Evolutionary conservation across 2,797 vertebrate genomes (phyloP), one percentile per base, ranked within the genome.

Genomic region (Anabacerthia variegaticeps): DNA sequence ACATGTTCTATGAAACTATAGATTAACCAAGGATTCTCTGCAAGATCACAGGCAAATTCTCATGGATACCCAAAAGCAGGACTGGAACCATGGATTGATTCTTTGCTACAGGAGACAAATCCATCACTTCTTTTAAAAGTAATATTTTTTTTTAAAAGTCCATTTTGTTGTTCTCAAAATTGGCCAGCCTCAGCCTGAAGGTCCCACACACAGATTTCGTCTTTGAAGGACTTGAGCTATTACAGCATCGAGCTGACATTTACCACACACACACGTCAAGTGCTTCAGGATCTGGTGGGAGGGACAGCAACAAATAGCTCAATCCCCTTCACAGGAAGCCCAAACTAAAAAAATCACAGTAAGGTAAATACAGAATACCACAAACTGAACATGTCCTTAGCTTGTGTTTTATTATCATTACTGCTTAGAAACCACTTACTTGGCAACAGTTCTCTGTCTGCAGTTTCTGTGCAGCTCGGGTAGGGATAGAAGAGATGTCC

Each of bases 401-500:
- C 91, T 65, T 55, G 27, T 93, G 88, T 93, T 95, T 96, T 92
- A 94, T 96, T 94, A 79, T 91, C 84, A 68, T 59, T 56, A 89
- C 93, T 80, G 97, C 65, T 95, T 51, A 67, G 84, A 97, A 96
- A 95, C 96, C 94, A 98, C 99, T 98, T 98, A 99, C 99, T 98
- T 97, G 99, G 99, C 97, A 99, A 98, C 49, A 99, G 98, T 78
- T 99, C 99, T 97, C 99, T 98, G 91, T 99, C 99, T 97, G 99
- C 99, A 87, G 98, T 99, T 98, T 99, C 99, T 98, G 99, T 99
- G 98, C 99, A 99, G 93, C 99, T 99, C 27, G 99, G 99, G 89
- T 99, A 99, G 28, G 99, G 99, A 96, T 99, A 99, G 98, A 99
- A 99, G 54, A 99, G 98, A 97, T 99, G 99, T 80, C 99, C 99